A percentile compares a stretch with the other conserved stretches of the same genome.
Conservation (phyloP, 2,113 vertebrate genomes). For the Microcebus tavaratra region DNA sequence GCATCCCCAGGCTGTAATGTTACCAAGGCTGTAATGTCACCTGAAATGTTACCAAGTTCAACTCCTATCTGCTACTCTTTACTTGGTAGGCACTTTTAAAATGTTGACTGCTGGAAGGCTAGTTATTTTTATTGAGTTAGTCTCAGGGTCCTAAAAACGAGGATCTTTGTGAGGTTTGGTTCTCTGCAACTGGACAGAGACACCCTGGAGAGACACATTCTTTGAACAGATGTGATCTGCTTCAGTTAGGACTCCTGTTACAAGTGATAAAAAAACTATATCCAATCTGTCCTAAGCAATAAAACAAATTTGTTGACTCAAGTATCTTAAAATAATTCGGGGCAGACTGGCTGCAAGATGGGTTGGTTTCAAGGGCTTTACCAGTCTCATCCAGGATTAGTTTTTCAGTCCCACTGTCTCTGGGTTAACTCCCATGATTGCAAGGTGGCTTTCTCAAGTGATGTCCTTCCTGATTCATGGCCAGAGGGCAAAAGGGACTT, state of each 20-base stretch:
- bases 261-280: neutral
- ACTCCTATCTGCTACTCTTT: neutral
- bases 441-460: neutral
- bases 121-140: neutral
- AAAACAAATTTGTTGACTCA: neutral
- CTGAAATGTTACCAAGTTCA: neutral
- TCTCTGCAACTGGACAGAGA: neutral
- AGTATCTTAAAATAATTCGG: neutral
- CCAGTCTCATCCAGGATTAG: neutral
- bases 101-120: neutral
- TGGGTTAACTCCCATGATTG: too few species aligned
- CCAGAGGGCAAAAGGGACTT: neutral
- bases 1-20: neutral
- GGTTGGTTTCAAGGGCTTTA: neutral
- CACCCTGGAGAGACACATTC: rapidly evolving
- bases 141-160: neutral
- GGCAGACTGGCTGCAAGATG: neutral
- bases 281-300: neutral
- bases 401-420: neutral
- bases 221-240: neutral
- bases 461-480: neutral
- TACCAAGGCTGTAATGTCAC: neutral
- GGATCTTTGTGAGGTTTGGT: neutral
- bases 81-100: neutral
- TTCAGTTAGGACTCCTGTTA: neutral